A percentile compares a stretch with the other conserved stretches of the same genome.
Conservation (phyloP, 2,113 vertebrate species). For the Phrynosoma platyrhinos region DNA sequence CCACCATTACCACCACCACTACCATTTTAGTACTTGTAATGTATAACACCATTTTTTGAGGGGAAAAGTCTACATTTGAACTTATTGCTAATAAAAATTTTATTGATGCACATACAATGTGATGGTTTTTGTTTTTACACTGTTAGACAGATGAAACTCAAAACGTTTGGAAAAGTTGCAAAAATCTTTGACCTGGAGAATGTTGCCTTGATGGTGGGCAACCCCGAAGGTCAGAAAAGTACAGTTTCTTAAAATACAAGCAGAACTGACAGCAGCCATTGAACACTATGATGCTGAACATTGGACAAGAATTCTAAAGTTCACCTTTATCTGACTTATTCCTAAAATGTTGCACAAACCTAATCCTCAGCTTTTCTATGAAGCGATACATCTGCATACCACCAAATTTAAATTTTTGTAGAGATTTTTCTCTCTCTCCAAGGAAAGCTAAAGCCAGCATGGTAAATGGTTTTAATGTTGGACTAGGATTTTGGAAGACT, state of each 20-base stretch:
- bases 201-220: fast-evolving
- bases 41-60: neutral
- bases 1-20: neutral
- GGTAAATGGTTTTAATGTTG: no score
- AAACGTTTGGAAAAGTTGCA: neutral
- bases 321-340: conserved; percentile 55
- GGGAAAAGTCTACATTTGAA: neutral
- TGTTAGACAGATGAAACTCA: conserved; percentile 14
- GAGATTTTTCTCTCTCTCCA: no score
- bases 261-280: fast-evolving
- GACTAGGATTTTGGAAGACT: no score
- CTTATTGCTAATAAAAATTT: no score
- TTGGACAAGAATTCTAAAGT: fast-evolving
- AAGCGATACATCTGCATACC: neutral
- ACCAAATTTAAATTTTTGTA: no score
- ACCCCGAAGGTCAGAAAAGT: neutral
- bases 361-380: neutral
- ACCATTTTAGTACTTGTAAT: neutral
- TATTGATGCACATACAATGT: no score
- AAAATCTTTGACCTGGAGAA: neutral
- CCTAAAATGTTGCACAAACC: fast-evolving
- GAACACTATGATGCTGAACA: fast-evolving
- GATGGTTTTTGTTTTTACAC: no score
- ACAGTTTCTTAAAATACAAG: neutral
- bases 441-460: no score